These are phyloP conservation scores for Pammene aurita DNA, from an alignment of 2,888 invertebrate species.

Conservation along the genomic window DNA sequence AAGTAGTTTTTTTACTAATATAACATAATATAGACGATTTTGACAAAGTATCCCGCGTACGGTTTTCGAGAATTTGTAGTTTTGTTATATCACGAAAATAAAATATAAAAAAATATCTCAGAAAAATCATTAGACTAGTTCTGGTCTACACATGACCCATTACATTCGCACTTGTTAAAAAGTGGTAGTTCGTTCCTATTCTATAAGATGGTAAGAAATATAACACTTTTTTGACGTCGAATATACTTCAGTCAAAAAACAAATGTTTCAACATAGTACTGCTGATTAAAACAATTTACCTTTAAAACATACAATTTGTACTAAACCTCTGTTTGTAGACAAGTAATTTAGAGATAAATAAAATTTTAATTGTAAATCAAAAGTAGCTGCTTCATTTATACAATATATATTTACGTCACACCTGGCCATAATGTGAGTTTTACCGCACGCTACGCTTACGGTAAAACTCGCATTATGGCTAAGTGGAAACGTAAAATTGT, in stretches of 20 bases:
- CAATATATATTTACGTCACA: no score
- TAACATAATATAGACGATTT: background rate
- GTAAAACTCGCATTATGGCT: no score
- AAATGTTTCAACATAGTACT: conserved; percentile 15
- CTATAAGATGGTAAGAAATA: background rate
- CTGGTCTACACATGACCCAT: conserved; percentile 48
- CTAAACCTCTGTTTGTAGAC: background rate
- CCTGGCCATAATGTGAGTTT: no score
- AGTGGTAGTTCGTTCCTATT: background rate
- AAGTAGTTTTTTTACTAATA: background rate
- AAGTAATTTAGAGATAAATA: background rate
- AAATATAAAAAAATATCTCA: conserved; percentile 47
- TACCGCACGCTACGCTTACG: no score
- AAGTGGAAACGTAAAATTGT: no score
- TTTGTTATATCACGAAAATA: conserved; percentile 7
- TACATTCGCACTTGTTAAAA: conserved; percentile 19
- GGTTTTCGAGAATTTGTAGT: no score
- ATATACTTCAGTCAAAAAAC: background rate
- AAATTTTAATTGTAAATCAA: background rate
- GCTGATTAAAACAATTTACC: conserved; percentile 4
- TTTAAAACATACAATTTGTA: conserved; percentile 7
- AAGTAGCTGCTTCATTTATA: background rate
- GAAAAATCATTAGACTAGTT: conserved; percentile 55
- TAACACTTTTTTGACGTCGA: background rate
- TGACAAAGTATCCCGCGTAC: background rate